phyloP scores from a whole-genome alignment of 2,797 vertebrate genomes.

The Megalops cyprinoides region DNA sequence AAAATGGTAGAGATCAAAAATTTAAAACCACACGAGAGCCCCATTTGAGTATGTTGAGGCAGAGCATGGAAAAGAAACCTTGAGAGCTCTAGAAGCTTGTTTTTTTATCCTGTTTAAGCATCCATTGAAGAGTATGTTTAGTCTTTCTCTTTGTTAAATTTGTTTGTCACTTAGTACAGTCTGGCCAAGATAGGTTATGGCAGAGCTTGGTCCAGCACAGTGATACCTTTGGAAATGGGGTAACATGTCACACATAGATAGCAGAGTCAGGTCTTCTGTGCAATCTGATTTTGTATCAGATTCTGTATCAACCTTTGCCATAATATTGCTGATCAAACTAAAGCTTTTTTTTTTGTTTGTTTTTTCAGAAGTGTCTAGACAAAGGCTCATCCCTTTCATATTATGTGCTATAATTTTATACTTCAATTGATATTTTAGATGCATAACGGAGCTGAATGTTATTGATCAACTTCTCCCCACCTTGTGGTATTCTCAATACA shows the following conservation, averaged over 20 bases:
- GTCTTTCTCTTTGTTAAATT: neutral
- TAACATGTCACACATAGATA: neutral
- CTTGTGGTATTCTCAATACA: neutral
- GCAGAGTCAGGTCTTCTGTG: neutral
- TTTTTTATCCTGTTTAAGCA: neutral
- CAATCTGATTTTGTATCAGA: neutral
- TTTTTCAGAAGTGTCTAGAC: constrained; percentile 1
- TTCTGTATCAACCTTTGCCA: neutral
- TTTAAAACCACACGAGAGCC: no score
- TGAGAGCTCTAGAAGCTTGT: no score
- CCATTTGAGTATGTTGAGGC: no score
- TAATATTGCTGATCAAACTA: neutral
- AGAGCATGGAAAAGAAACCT: no score
- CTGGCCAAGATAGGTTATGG: neutral
- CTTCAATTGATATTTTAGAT: constrained; percentile 1
- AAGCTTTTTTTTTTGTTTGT: no score
- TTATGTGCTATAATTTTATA: constrained; percentile 22
- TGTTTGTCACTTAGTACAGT: neutral
- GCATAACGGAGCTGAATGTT: constrained; percentile 28
- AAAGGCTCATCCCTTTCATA: neutral
- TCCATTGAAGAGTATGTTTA: neutral
- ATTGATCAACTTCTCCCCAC: neutral
- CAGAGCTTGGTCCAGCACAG: neutral
- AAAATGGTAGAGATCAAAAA: no score
- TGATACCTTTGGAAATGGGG: neutral